phyloP scores from a whole-genome alignment of 2,113 vertebrate genomes.

The Silurus asotus region DNA sequence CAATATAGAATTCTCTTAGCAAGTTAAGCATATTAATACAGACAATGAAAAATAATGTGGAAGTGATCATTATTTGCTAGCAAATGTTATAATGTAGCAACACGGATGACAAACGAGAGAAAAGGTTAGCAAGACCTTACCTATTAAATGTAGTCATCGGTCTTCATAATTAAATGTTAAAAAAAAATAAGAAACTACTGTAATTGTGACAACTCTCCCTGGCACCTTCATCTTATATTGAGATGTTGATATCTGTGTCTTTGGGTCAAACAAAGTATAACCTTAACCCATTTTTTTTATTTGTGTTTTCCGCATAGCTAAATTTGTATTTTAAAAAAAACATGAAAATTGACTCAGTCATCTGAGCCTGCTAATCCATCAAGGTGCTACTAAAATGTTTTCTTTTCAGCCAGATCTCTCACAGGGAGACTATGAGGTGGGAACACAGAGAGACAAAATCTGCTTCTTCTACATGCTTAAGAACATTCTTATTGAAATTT shows the following conservation, averaged over 20 bases:
- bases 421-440: neutral
- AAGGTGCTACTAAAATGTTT: neutral
- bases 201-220: neutral
- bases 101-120: no score
- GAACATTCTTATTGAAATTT: neutral
- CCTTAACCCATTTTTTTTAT: neutral
- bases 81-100: neutral
- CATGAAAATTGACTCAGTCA: neutral
- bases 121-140: neutral
- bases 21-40: neutral
- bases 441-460: neutral
- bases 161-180: neutral
- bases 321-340: neutral
- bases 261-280: neutral
- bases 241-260: neutral
- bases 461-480: neutral
- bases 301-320: neutral
- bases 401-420: neutral
- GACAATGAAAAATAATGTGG: neutral
- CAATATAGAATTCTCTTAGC: neutral
- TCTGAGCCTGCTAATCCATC: neutral
- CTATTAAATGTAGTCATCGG: neutral
- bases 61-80: neutral
- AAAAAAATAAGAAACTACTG: neutral
- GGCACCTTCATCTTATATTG: neutral